A percentile compares a stretch with the other conserved stretches of the same genome.
Evolutionary conservation across 2,797 vertebrate species (phyloP).

Genomic region (Parauchenoglanis punctatus): DNA sequence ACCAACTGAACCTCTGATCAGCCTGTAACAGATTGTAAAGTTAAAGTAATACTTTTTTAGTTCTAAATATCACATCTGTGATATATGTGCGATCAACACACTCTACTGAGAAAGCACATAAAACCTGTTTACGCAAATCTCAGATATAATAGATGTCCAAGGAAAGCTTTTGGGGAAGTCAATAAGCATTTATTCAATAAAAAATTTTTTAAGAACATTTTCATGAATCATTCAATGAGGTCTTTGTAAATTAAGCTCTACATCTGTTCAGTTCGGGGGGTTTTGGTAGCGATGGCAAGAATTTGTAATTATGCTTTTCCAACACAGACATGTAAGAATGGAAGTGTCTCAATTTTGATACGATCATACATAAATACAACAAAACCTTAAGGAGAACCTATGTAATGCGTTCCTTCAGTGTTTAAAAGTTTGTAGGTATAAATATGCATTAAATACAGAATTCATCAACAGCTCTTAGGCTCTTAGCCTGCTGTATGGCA

Average conservation of each 20-base stretch:
- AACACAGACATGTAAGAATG: neutral
- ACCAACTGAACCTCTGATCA: neutral
- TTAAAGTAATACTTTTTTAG: neutral
- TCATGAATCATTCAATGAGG: neutral
- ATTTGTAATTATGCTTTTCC: neutral
- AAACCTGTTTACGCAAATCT: neutral
- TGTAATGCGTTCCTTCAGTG: neutral
- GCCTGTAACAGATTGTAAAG: neutral
- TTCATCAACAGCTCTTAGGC: too few species aligned
- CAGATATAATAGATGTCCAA: neutral
- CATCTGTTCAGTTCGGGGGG: neutral
- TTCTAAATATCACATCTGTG: neutral
- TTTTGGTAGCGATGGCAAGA: neutral
- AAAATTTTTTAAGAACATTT: neutral
- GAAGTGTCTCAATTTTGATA: neutral
- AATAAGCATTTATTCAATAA: neutral
- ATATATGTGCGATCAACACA: neutral
- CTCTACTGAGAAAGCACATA: neutral
- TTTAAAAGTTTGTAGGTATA: neutral
- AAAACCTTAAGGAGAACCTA: neutral
- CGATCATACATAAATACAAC: neutral
- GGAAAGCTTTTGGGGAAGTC: neutral
- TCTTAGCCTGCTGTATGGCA: neutral
- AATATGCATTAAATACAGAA: neutral
- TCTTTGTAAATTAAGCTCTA: neutral